Conservation (phyloP, 1,140 invertebrate species). For the Philopotamus ludificatus region DNA sequence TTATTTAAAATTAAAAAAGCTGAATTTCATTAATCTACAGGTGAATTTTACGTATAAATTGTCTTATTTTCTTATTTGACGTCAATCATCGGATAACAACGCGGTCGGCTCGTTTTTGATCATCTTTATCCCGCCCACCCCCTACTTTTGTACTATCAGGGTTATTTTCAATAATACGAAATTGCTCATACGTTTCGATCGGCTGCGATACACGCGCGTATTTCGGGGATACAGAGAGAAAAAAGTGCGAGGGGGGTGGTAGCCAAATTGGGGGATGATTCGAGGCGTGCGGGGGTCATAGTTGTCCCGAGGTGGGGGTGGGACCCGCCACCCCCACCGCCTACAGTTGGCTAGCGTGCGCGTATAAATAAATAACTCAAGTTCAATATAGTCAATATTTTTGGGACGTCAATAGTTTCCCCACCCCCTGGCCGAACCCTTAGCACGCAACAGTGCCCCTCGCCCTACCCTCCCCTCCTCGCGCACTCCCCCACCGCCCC, state of each 20-base stretch:
- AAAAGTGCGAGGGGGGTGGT: background rate
- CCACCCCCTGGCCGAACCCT: background rate
- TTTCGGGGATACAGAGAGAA: background rate
- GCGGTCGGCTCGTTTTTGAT: background rate
- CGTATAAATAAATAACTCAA: constrained; percentile 30
- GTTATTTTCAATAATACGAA: constrained; percentile 40
- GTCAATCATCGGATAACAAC: background rate
- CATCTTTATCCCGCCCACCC: constrained; percentile 1
- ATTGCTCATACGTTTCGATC: constrained; percentile 38
- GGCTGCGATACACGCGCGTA: constrained; percentile 4
- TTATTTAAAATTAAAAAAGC: too few relatives aligned
- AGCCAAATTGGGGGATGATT: constrained; percentile 37
- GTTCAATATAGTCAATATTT: constrained; percentile 37
- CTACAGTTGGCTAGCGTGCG: constrained; percentile 16
- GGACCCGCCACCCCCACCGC: constrained; percentile 4
- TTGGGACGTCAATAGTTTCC: constrained; percentile 34
- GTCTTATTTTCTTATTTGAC: too few relatives aligned
- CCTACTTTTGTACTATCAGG: constrained; percentile 19
- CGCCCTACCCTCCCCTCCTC: background rate
- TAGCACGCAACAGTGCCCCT: background rate
- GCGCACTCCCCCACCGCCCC: background rate
- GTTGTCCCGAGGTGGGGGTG: constrained; percentile 21
- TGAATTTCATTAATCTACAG: too few relatives aligned
- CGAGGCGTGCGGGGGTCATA: constrained; percentile 27
- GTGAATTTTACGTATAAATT: too few relatives aligned